These are phyloP conservation scores for Calidris pugnax DNA, from an alignment of 2,113 vertebrate genomes.

Conservation along the genomic window DNA sequence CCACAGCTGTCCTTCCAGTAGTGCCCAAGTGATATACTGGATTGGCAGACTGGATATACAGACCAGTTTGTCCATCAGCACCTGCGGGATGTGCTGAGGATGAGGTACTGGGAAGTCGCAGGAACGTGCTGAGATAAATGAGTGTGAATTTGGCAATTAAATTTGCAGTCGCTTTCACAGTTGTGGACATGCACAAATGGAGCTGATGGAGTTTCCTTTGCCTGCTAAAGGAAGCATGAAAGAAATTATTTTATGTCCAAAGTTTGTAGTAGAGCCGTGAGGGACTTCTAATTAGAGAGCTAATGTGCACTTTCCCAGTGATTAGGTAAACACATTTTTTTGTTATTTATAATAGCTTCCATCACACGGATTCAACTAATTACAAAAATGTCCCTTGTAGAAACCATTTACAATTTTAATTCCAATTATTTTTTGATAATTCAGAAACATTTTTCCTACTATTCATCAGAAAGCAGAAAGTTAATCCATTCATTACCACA, in stretches of 20 bases:
- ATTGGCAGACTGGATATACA: accelerated
- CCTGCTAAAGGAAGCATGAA: conserved; percentile 29
- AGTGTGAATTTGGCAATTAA: background rate
- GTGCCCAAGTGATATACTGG: accelerated
- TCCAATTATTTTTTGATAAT: conserved; percentile 68
- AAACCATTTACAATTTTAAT: conserved; percentile 65
- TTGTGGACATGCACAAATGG: background rate
- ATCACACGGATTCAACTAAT: conserved; percentile 47
- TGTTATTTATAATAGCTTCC: conserved; percentile 57
- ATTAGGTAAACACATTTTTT: conserved; percentile 69
- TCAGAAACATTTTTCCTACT: conserved; percentile 30
- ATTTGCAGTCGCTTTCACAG: background rate
- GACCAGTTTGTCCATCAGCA: accelerated
- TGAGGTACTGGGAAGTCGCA: background rate
- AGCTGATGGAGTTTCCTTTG: background rate
- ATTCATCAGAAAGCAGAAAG: conserved; percentile 44
- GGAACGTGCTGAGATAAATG: background rate
- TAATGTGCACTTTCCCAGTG: conserved; percentile 55
- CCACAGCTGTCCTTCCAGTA: background rate
- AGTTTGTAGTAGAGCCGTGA: conserved; percentile 33
- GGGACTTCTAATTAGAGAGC: conserved; percentile 60
- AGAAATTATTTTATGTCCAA: conserved; percentile 38
- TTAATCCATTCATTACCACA: conserved; percentile 57
- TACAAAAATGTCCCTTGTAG: conserved; percentile 56
- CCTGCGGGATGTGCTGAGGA: background rate